Conservation (phyloP, 2,113 vertebrate genomes). For the Coptodon rendalli region DNA sequence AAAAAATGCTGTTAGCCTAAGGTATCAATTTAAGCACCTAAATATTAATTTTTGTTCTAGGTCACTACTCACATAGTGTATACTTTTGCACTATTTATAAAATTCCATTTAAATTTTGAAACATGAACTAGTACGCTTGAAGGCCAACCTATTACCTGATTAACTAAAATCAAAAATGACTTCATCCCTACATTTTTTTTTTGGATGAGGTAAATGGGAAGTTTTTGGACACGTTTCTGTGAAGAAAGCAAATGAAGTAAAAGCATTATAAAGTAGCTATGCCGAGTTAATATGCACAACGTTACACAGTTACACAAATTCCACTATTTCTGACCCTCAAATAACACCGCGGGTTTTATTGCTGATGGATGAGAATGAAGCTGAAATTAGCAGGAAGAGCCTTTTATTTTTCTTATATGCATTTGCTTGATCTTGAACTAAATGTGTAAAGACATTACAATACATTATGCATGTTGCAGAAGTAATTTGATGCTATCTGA, state of each 20-base stretch:
- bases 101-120: neutral
- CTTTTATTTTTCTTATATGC: constrained; percentile 16
- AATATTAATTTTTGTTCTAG: constrained; percentile 16
- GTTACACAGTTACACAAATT: neutral
- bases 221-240: neutral
- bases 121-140: neutral
- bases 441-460: constrained; percentile 45
- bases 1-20: neutral
- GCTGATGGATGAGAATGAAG: neutral
- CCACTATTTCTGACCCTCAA: neutral
- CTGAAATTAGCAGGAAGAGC: neutral
- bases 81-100: constrained; percentile 1
- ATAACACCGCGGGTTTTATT: neutral
- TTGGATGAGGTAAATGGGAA: neutral
- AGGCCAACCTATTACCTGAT: neutral
- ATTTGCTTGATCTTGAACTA: constrained; percentile 25
- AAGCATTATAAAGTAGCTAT: neutral
- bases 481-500: constrained; percentile 47
- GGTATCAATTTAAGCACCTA: constrained; percentile 8
- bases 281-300: neutral
- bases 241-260: fast-evolving
- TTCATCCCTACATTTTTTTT: neutral
- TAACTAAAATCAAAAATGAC: neutral
- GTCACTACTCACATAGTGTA: neutral
- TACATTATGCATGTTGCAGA: constrained; percentile 54